phyloP scores from a whole-genome alignment of 2,888 invertebrate genomes.

The Pseudococcus jackbeardsleyi region DNA sequence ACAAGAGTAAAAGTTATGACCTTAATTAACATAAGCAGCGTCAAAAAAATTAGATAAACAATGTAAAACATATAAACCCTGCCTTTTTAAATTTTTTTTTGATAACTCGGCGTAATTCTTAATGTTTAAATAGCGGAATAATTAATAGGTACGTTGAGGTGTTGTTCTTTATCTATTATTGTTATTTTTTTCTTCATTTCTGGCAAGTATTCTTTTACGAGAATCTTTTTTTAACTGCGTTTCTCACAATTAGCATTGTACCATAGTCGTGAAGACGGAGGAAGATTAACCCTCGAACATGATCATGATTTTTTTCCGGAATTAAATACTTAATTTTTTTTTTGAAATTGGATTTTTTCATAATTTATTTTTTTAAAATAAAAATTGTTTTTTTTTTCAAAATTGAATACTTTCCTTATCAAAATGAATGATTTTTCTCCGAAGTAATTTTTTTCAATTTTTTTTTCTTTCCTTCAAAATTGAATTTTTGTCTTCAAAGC shows the following conservation, averaged over 20 bases:
- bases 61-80: constrained; percentile 7
- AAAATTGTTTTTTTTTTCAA: no score
- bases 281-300: background rate
- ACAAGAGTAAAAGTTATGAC: constrained; percentile 45
- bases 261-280: background rate
- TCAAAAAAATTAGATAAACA: constrained; percentile 44
- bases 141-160: constrained; percentile 24
- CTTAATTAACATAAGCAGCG: constrained; percentile 33
- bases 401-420: no score
- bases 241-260: background rate
- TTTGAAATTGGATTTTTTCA: background rate
- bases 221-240: background rate
- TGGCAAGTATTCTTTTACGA: background rate
- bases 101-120: constrained; percentile 8
- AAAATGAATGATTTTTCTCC: no score
- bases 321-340: background rate
- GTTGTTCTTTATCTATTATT: background rate
- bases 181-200: background rate
- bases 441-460: no score
- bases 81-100: constrained; percentile 29
- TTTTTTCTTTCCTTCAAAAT: no score
- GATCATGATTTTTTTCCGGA: background rate
- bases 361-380: background rate
- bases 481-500: no score
- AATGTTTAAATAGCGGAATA: constrained; percentile 27